Base-by-base conservation (phyloP, 2,797 vertebrate genomes). In the Agapornis canus region DNA sequence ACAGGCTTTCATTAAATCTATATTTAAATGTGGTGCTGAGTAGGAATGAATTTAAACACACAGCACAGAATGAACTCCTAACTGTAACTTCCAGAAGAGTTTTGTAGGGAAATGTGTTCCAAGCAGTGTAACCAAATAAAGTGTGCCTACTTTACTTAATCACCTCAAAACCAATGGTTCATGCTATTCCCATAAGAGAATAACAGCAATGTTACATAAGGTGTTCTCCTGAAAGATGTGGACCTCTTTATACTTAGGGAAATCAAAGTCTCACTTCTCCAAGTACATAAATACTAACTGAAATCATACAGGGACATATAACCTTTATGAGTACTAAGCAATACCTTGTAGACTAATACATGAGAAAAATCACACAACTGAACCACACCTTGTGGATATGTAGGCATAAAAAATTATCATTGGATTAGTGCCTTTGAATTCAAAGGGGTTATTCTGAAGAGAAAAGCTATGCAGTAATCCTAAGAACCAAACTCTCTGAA, bases 131-230 rank as follows among this genome's bases (percentile, higher is more conserved):
- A 31, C 48, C 76, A 49, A 73, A 10, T 49, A 49, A 86, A 57
- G 27, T 76, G 22, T 49, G 13, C 7, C n/a, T 84, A 26, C 72
- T 96, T 90, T 77, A 69, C 27, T 71, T 87, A 95, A 85, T 89
- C 63, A 6, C 20, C 49, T 92, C 89, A 92, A 92, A 82, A 77
- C 6, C 26, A 75, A 69, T 40, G 17, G n/a, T 48, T 96, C 60
- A n/a, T 69, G 65, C 57, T 92, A 79, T 85, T 93, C 72, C n/a
- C 75, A 37, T 43, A 63, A 37, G 52, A 77, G 29, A 92, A 64
- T 25, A 86, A 84, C 29, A 90, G 8, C n/a, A 82, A 82, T 25
- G 45, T 95, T 93, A 68, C 18, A 16, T 89, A 95, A 93, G 20
- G 8, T 85, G 23, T 32, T 96, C n/a, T 86, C 56, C 48, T 73